A percentile compares a stretch with the other conserved stretches of the same genome.
These are phyloP conservation scores for Euzetes globulus DNA, from an alignment of 2,888 invertebrate species.

Conservation along the genomic window DNA sequence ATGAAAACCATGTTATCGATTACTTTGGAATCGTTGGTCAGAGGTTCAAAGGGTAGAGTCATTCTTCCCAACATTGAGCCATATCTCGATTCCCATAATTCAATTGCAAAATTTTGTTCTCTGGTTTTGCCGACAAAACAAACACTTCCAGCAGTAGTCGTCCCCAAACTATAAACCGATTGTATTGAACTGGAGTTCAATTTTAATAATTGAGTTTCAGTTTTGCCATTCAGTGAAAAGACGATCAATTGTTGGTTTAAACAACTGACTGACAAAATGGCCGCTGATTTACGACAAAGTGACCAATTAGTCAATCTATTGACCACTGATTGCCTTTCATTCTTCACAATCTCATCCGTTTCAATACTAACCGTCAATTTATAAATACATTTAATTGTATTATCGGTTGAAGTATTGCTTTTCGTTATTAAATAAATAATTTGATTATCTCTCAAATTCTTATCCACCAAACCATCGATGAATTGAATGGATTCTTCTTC, in stretches of 20 bases:
- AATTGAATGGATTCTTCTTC: constrained; percentile 5
- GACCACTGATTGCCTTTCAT: constrained; percentile 13
- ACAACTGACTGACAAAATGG: neutral
- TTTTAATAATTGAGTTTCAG: neutral
- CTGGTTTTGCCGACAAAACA: constrained; percentile 7
- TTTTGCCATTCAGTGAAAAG: constrained; percentile 9
- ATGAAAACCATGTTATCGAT: neutral
- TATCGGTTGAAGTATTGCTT: neutral
- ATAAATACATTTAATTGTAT: neutral
- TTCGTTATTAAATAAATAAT: neutral
- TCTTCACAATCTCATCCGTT: neutral
- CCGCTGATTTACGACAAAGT: neutral
- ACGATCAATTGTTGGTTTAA: neutral
- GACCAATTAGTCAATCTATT: constrained; percentile 2
- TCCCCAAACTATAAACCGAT: neutral
- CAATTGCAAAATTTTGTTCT: neutral
- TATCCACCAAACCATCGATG: neutral
- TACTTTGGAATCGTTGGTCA: constrained; percentile 5
- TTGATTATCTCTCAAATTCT: too few relatives aligned
- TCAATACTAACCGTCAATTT: neutral
- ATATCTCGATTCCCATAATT: constrained; percentile 16
- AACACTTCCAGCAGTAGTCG: neutral
- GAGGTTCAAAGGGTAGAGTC: neutral
- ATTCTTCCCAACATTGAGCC: constrained; percentile 5
- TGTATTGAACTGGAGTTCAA: neutral